Conservation (phyloP, 2,888 invertebrate genomes). For the Macaria liturata region DNA sequence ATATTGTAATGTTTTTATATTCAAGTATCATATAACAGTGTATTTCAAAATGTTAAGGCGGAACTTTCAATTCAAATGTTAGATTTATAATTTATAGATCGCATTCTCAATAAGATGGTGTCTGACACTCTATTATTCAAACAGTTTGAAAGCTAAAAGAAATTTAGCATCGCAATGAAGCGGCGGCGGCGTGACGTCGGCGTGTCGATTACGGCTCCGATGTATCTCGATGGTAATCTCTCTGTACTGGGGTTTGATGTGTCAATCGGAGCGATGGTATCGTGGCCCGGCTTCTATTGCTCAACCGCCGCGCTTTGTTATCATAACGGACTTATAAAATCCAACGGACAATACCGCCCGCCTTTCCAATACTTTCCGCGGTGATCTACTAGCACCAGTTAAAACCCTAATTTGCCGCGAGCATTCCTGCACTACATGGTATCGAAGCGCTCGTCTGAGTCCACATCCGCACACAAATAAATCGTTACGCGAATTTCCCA, state of each 20-base stretch:
- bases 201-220: slow-evolving; percentile 72
- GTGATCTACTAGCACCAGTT: slow-evolving; percentile 40
- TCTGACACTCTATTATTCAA: slow-evolving; percentile 22
- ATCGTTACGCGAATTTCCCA: slow-evolving; percentile 75
- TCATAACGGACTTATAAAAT: slow-evolving; percentile 73
- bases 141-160: slow-evolving; percentile 37
- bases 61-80: no score
- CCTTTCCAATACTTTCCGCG: slow-evolving; percentile 40
- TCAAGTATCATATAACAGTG: no score
- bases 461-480: slow-evolving; percentile 68
- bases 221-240: slow-evolving; percentile 73
- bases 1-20: no score
- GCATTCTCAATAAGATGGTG: not conserved
- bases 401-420: slow-evolving; percentile 52
- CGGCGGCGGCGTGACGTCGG: slow-evolving; percentile 61
- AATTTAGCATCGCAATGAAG: slow-evolving; percentile 61
- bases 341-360: slow-evolving; percentile 57
- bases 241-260: slow-evolving; percentile 72
- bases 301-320: slow-evolving; percentile 77
- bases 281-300: slow-evolving; percentile 75
- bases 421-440: slow-evolving; percentile 53
- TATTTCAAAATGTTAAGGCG: no score
- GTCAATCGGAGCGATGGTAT: slow-evolving; percentile 75
- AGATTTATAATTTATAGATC: no score
- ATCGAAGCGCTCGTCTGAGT: slow-evolving; percentile 52